phyloP scores from a whole-genome alignment of 2,113 vertebrate genomes.

The Cheirogaleus medius region DNA sequence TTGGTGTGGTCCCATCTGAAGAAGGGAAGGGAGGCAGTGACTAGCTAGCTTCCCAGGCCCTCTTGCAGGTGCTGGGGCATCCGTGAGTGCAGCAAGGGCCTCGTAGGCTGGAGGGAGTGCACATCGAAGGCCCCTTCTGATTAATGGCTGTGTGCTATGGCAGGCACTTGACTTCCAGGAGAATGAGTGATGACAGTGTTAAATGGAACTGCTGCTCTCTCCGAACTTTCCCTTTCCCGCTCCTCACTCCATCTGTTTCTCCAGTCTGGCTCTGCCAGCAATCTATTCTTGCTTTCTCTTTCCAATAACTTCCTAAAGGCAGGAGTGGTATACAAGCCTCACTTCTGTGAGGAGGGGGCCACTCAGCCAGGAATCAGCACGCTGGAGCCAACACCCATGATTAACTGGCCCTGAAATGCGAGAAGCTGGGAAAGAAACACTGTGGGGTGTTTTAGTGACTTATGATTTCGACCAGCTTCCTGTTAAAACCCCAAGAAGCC shows the following conservation, averaged over 20 bases:
- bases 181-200: constrained; percentile 39
- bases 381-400: neutral
- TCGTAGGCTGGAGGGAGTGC: neutral
- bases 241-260: constrained; percentile 73
- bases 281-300: constrained; percentile 60
- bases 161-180: neutral
- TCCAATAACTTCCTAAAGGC: constrained; percentile 48
- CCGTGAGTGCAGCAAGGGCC: neutral
- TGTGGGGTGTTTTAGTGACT: neutral
- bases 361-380: neutral
- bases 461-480: neutral
- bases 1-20: neutral
- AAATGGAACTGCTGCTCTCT: neutral
- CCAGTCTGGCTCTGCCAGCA: constrained; percentile 68
- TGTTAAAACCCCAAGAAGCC: neutral
- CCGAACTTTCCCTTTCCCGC: constrained; percentile 43
- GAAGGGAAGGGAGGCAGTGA: neutral
- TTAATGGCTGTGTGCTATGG: neutral
- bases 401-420: neutral
- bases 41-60: neutral
- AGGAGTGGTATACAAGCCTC: neutral
- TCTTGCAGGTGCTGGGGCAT: neutral
- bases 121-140: neutral
- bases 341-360: neutral
- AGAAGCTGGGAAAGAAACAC: constrained; percentile 5